phyloP scores from a whole-genome alignment of 2,113 vertebrate species.

The Vulpes ferrilata region DNA sequence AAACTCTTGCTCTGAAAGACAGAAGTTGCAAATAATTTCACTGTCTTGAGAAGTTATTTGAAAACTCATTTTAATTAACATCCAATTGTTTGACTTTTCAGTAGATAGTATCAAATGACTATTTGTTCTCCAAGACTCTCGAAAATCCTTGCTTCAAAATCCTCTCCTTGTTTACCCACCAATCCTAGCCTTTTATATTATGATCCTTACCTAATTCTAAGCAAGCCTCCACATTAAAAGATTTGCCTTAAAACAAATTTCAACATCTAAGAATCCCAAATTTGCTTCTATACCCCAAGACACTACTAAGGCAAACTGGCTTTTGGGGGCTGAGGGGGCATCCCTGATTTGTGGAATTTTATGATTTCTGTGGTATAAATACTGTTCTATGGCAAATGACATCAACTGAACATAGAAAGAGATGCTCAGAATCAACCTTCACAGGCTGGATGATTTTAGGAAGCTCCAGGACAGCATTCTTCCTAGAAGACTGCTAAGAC shows the following conservation, averaged over 20 bases:
- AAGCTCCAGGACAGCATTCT: not conserved
- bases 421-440: not conserved
- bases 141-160: not conserved
- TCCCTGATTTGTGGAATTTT: not conserved
- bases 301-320: not conserved
- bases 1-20: constrained; percentile 20
- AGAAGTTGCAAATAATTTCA: constrained; percentile 12
- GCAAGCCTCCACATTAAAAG: not conserved
- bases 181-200: not conserved
- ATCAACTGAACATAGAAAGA: not conserved
- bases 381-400: not conserved
- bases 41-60: not conserved
- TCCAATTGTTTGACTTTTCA: not conserved
- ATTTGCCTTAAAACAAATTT: constrained; percentile 17
- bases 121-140: not conserved
- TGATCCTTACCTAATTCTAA: not conserved
- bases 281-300: not conserved
- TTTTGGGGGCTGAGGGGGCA: not conserved
- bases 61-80: constrained; percentile 49
- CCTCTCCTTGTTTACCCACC: not conserved
- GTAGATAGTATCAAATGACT: not conserved
- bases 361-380: not conserved
- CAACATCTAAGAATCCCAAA: not conserved
- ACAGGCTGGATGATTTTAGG: not conserved
- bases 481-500: not conserved